Conservation (phyloP, 2,113 vertebrate genomes). For the Tautogolabrus adspersus region DNA sequence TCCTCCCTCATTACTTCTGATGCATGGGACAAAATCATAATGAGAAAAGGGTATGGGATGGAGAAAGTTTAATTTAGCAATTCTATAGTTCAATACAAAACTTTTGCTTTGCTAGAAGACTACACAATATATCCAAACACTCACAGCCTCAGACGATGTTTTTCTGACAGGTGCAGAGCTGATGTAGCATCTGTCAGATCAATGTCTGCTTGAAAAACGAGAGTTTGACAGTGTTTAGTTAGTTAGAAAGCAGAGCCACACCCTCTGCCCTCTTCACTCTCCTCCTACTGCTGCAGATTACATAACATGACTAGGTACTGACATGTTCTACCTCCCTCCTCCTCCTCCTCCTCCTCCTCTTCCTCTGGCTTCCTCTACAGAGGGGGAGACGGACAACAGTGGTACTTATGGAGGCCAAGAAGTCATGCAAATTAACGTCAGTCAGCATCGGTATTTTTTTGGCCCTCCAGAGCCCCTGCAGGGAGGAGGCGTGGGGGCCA, state of each 20-base stretch:
- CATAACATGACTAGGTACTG: constrained; percentile 67
- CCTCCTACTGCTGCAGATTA: constrained; percentile 58
- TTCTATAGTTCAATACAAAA: background rate
- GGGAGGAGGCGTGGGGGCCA: constrained; percentile 69
- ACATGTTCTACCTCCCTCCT: constrained; percentile 41
- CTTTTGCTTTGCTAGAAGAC: background rate
- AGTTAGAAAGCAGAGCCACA: constrained; percentile 46
- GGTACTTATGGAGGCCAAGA: constrained; percentile 82
- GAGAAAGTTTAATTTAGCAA: background rate
- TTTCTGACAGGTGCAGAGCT: constrained; percentile 17
- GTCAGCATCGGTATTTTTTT: constrained; percentile 80
- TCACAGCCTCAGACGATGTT: background rate
- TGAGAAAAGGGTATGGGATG: background rate
- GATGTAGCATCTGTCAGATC: constrained; percentile 29
- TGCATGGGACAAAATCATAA: background rate
- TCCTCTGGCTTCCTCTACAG: constrained; percentile 49
- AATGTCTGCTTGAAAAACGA: constrained; percentile 27
- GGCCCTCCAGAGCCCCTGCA: constrained; percentile 78
- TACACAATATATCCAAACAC: background rate
- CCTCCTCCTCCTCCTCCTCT: constrained; percentile 5
- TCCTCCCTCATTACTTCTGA: background rate
- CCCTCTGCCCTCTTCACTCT: constrained; percentile 41
- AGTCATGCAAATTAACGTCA: constrained; percentile 88
- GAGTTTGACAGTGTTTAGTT: constrained; percentile 38
- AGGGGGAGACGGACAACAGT: constrained; percentile 77